Evolutionary conservation across 2,113 vertebrate species (phyloP), one percentile per base, ranked within the genome.

Genomic region (Aptenodytes patagonicus): DNA sequence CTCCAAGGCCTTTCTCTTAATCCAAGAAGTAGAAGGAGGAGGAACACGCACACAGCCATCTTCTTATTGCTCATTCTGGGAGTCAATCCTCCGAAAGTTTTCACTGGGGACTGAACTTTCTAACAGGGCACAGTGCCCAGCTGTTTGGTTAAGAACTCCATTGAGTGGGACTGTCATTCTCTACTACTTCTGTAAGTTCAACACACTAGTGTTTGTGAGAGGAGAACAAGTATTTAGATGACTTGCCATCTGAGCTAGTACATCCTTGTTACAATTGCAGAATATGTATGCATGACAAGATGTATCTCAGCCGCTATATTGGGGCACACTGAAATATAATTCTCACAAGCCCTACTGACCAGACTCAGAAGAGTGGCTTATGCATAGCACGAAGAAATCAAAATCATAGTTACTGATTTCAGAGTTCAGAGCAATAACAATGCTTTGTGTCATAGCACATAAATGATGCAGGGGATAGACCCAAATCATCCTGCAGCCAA

Each of bases 241-340:
- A 24, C 28, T 78, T 87, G 20, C 14, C 6, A 11, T 9, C 20
- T 60, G 13, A 5, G 19, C 8, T 55, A 34, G 13, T 52, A 52
- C 8, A 13, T 22, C 7, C 21, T 46, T 72, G 34, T 51, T 73
- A 34, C 5, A 51, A 9, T 13, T n/a, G 36, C 21, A 57, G 19
- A 61, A 66, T 22, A 51, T 1, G 2, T 40, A n/a, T 17, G 12
- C 17, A 34, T 42, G 38, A 28, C 28, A 87, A 34, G 31, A 68
- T 0, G 1, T 47, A 57, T 14, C 51, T 87, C 38, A 75, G 55
- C 10, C 0, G 0, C 19, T 60, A 21, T 31, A 49, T 2, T 38
- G 51, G 36, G 20, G 17, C 26, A 57, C 10, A 29, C 5, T 34
- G 32, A 62, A 36, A 10, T 26, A 11, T 28, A 87, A 55, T 31